Evolutionary conservation across 1,140 invertebrate species (phyloP).

Genomic region (Drosophila lowei): DNA sequence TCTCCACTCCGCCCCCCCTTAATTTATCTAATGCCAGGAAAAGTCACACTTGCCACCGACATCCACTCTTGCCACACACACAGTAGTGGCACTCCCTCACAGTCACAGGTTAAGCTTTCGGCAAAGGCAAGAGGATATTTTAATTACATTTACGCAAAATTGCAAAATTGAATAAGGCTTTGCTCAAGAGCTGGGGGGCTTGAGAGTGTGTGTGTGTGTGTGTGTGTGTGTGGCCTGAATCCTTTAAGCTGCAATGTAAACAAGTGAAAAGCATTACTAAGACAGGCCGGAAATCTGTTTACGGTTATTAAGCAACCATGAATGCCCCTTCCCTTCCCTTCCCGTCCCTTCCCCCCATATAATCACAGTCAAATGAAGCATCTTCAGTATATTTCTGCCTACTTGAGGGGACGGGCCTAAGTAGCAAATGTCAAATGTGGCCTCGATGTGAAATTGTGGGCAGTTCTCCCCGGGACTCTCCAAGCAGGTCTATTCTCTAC

Average conservation of each 20-base stretch:
- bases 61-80: not conserved
- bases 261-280: slow-evolving; percentile 71
- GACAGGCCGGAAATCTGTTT: slow-evolving; percentile 54
- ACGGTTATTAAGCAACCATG: slow-evolving; percentile 49
- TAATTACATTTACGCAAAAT: slow-evolving; percentile 79
- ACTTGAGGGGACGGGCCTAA: no score
- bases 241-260: slow-evolving; percentile 72
- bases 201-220: slow-evolving; percentile 16
- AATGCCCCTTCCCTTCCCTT: not conserved
- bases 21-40: slow-evolving; percentile 63
- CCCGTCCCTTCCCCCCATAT: not conserved
- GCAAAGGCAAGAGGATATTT: slow-evolving; percentile 66
- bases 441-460: no score
- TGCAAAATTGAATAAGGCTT: slow-evolving; percentile 72
- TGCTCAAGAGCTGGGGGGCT: slow-evolving; percentile 8
- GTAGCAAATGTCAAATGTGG: no score
- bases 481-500: no score
- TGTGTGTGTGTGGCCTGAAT: slow-evolving; percentile 28
- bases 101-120: slow-evolving; percentile 64
- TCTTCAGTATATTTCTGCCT: no score
- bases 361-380: slow-evolving; percentile 17
- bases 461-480: no score
- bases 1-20: not conserved
- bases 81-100: not conserved
- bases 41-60: slow-evolving; percentile 48